Evolutionary conservation across 2,113 vertebrate genomes (phyloP).

Genomic region (Rhea americana): DNA sequence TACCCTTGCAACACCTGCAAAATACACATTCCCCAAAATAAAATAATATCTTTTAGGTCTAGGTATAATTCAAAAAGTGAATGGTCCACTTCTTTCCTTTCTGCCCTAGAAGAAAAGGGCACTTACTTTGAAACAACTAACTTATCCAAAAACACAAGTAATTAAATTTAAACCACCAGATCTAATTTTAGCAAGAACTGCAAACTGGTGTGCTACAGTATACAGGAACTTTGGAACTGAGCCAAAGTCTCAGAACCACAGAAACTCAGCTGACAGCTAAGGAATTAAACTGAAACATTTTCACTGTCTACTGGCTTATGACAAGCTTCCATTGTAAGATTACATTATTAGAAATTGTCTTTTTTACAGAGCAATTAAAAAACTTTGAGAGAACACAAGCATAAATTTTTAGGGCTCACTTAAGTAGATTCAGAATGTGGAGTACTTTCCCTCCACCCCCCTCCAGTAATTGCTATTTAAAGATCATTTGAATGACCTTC

Average conservation of each 20-base stretch:
- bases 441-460: background rate
- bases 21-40: background rate
- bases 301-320: background rate
- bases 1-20: background rate
- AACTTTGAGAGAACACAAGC: background rate
- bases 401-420: conserved; percentile 30
- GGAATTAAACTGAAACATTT: background rate
- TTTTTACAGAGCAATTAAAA: background rate
- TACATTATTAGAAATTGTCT: background rate
- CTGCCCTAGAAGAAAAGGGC: background rate
- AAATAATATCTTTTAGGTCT: background rate
- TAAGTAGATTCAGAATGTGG: background rate
- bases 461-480: conserved; percentile 86
- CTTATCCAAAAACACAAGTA: background rate
- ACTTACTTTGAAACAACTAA: background rate
- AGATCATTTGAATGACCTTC: conserved; percentile 80
- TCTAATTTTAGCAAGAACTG: background rate
- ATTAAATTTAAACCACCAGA: background rate
- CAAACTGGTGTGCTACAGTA: background rate
- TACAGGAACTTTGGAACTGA: rapidly evolving
- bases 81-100: background rate
- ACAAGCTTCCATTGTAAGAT: background rate
- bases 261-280: background rate
- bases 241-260: background rate
- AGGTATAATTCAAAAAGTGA: background rate